Evolutionary conservation across 2,888 invertebrate species (phyloP).

Genomic region (Philhelius pedissequus): DNA sequence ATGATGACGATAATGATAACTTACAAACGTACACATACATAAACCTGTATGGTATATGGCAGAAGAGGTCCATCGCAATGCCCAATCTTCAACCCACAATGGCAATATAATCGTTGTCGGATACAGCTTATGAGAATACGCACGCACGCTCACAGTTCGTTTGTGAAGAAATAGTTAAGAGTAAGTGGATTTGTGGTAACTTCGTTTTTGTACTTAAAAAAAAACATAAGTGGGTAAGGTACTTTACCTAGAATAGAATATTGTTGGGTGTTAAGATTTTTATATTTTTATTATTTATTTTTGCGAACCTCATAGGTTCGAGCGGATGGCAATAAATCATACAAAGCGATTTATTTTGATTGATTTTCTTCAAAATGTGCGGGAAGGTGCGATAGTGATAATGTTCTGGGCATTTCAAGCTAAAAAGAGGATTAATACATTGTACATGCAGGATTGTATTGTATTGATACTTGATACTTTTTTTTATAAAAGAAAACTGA

Average conservation of each 20-base stretch:
- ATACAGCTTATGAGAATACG: conserved; percentile 8
- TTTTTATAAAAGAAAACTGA: too few species aligned
- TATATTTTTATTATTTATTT: background rate
- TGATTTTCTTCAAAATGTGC: conserved; percentile 52
- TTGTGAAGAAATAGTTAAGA: conserved; percentile 11
- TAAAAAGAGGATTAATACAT: too few species aligned
- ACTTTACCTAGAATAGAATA: background rate
- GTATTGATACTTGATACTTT: too few species aligned
- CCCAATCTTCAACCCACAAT: conserved; percentile 37
- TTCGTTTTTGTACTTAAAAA: background rate
- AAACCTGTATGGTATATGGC: background rate
- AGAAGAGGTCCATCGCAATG: conserved; percentile 35
- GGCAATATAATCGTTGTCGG: conserved; percentile 37
- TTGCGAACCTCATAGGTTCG: background rate
- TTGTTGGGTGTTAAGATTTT: conserved; percentile 5
- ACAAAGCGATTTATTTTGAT: conserved; percentile 55
- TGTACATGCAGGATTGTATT: too few species aligned
- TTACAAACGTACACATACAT: background rate
- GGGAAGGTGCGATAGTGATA: conserved; percentile 31
- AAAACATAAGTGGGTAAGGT: background rate
- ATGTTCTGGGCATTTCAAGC: background rate
- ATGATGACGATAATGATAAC: conserved; percentile 60
- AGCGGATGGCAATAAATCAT: conserved; percentile 59
- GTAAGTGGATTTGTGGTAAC: conserved; percentile 43
- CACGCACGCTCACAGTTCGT: conserved; percentile 13